phyloP scores from a whole-genome alignment of 1,140 invertebrate genomes.

The Amphibalanus amphitrite region DNA sequence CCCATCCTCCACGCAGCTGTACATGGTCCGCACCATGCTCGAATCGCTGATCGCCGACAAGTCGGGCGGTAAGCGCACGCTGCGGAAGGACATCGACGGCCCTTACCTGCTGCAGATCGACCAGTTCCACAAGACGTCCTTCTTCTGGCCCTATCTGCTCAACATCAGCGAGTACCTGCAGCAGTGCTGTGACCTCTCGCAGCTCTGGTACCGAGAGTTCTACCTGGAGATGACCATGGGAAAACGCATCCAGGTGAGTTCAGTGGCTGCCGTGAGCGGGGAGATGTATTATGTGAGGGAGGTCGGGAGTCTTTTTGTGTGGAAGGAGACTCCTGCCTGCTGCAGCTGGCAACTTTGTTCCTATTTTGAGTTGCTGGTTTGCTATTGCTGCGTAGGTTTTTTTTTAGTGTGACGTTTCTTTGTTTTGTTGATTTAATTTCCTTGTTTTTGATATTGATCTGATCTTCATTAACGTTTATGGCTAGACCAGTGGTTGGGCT shows the following conservation, averaged over 20 bases:
- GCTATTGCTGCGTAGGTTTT: too few relatives aligned
- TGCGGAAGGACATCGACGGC: conserved; percentile 91
- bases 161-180: conserved; percentile 85
- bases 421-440: neutral
- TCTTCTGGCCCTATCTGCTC: conserved; percentile 89
- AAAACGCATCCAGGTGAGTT: conserved; percentile 75
- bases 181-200: conserved; percentile 91
- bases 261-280: too few relatives aligned
- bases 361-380: too few relatives aligned
- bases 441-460: too few relatives aligned
- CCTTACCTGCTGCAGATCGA: conserved; percentile 82
- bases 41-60: conserved; percentile 96
- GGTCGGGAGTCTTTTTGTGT: too few relatives aligned
- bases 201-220: conserved; percentile 98
- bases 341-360: too few relatives aligned
- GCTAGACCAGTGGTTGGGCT: too few relatives aligned
- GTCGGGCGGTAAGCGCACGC: conserved; percentile 80
- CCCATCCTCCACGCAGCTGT: conserved; percentile 81
- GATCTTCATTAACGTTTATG: too few relatives aligned
- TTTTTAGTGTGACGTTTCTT: too few relatives aligned
- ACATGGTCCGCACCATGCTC: conserved; percentile 98
- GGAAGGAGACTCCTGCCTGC: too few relatives aligned
- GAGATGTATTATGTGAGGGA: too few relatives aligned
- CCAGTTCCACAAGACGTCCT: conserved; percentile 86
- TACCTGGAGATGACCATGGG: conserved; percentile 99